These are phyloP conservation scores for Diarsia rubi DNA, from an alignment of 2,888 invertebrate genomes.

Conservation along the genomic window DNA sequence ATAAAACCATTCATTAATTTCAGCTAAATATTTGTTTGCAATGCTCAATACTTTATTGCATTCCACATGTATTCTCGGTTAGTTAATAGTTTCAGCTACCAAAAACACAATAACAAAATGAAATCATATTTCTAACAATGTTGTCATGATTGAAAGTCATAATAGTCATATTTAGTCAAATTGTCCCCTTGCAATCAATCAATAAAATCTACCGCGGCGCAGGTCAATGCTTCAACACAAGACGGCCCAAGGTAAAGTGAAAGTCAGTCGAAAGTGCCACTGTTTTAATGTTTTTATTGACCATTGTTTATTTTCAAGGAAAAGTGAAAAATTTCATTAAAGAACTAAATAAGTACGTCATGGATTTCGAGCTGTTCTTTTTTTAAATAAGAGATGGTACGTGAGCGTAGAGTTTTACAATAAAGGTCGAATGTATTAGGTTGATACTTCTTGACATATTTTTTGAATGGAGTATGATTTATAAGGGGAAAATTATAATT, in stretches of 20 bases:
- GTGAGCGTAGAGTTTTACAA: conserved; percentile 2
- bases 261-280: conserved; percentile 83
- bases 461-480: conserved; percentile 11
- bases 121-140: conserved; percentile 9
- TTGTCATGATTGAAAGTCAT: conserved; percentile 10
- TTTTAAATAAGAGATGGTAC: not conserved
- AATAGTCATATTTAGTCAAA: conserved; percentile 23
- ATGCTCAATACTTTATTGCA: too few relatives aligned
- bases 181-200: conserved; percentile 52
- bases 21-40: too few relatives aligned
- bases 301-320: conserved; percentile 57
- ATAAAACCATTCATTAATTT: too few relatives aligned
- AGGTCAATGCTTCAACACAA: conserved; percentile 78
- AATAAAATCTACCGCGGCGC: conserved; percentile 33
- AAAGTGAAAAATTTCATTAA: conserved; percentile 47
- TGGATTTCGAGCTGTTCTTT: conserved; percentile 1
- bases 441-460: not conserved
- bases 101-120: not conserved
- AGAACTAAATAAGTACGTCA: conserved; percentile 14
- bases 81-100: too few relatives aligned
- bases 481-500: conserved; percentile 11
- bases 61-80: too few relatives aligned
- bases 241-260: conserved; percentile 81
- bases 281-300: conserved; percentile 68
- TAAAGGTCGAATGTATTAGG: not conserved